phyloP scores from a whole-genome alignment of 1,140 invertebrate species.

The Yoshiicerus persimilis region DNA sequence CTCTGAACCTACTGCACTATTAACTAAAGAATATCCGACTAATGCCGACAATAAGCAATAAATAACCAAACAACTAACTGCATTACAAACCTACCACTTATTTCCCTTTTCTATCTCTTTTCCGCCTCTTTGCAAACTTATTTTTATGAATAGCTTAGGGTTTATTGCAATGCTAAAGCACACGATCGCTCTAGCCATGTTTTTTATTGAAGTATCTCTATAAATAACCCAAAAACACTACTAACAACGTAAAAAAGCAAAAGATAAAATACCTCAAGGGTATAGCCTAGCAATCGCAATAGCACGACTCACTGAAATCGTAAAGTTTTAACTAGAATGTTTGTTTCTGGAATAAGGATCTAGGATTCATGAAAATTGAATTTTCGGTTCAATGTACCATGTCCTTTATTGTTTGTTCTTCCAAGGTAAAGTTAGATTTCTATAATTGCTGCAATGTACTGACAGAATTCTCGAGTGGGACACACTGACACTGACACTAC shows the following conservation, averaged over 20 bases:
- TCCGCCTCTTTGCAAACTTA: neutral
- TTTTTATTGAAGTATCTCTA: neutral
- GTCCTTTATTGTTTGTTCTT: neutral
- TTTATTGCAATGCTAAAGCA: neutral
- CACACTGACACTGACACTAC: neutral
- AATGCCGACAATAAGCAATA: neutral
- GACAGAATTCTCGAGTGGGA: neutral
- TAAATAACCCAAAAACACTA: neutral
- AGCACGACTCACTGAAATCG: neutral
- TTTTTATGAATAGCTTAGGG: neutral
- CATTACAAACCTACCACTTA: neutral
- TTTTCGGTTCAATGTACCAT: neutral
- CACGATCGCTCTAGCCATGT: neutral
- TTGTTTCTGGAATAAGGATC: no score
- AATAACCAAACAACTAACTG: no score
- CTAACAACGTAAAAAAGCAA: neutral
- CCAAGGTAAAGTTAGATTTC: neutral
- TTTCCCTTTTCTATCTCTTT: neutral
- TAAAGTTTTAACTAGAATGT: neutral
- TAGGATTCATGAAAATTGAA: neutral
- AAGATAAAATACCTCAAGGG: neutral
- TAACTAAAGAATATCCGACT: neutral
- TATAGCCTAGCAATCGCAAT: neutral
- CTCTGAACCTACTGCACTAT: neutral
- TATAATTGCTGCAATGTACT: neutral